Evolutionary conservation across 1,140 invertebrate species (phyloP), one percentile per base, ranked within the genome.

Genomic region (Alviniconcha marisindica): DNA sequence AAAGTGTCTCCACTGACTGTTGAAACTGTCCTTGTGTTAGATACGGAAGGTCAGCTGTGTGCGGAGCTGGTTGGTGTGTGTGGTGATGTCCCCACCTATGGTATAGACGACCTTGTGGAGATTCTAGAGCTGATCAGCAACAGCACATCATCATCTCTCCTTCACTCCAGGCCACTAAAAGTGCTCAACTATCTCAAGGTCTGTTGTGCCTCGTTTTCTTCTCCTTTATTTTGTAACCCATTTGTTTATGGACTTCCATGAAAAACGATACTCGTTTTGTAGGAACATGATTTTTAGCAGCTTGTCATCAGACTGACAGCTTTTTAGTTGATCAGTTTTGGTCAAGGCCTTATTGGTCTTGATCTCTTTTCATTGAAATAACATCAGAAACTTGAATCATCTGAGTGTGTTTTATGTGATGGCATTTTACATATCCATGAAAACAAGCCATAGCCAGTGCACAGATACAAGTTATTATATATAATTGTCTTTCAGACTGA

Each of bases 111-210:
- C 83, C 83, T 92, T 14, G 84, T 86, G 74, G 91, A 92, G 80
- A 85, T 93, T n/a, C 79, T 93, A 24, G 54, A 87, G 1, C 38
- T 88, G 14, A 87, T 92, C 36, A 77, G 73, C 42, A 63, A 21
- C 31, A 83, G 83, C 85, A 54, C 42, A 7, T 48, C 81, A 77
- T 71, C 82, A 7, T 86, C 84, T 18, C 77, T 91, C 4, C 51
- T 82, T 5, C 36, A 88, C 66, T 66, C 83, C 79, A 83, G 91
- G 63, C 90, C 91, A 10, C 82, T 88, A 14, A 91, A 91, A 87
- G 83, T 91, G 18, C 71, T 87, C 7, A 87, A 91, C 80, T 91
- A 89, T 84, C 82, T 92, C 42, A 86, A 91, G 90, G 91, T 92
- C 87, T 36, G 77, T 44, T 5, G 28, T 18, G 18, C 44, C 44